These are phyloP conservation scores for Myzus persicae DNA, from an alignment of 1,140 invertebrate genomes.

Conservation along the genomic window DNA sequence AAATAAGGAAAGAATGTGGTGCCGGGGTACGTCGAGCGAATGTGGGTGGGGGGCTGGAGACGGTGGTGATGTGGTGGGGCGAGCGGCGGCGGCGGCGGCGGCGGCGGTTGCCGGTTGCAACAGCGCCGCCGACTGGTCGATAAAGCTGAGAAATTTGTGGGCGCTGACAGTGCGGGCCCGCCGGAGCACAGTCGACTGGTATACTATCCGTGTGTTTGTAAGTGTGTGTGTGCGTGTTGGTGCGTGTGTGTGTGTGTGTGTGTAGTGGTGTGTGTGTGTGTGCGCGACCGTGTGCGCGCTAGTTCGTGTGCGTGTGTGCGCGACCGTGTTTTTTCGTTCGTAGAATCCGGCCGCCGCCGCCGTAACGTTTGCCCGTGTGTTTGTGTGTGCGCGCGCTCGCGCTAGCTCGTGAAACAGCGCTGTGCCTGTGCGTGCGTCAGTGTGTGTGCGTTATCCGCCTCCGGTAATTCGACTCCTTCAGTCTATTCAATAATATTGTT, in stretches of 20 bases:
- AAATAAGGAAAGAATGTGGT: conserved; percentile 48
- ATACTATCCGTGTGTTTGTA: background rate
- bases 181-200: conserved; percentile 53
- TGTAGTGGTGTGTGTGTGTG: background rate
- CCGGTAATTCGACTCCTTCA: conserved; percentile 56
- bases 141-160: conserved; percentile 59
- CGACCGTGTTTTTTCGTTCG: conserved; percentile 30
- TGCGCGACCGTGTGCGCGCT: background rate
- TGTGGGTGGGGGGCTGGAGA: background rate
- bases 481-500: conserved; percentile 53
- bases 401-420: background rate
- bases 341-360: conserved; percentile 37
- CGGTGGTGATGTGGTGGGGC: background rate
- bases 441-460: conserved; percentile 57
- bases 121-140: conserved; percentile 57
- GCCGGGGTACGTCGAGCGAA: conserved; percentile 11
- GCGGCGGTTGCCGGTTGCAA: conserved; percentile 57
- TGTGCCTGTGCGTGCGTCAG: conserved; percentile 48
- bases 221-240: too few species aligned
- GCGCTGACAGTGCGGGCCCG: conserved; percentile 58
- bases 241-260: background rate
- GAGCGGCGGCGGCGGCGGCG: background rate
- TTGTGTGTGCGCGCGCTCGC: conserved; percentile 2
- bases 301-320: background rate
- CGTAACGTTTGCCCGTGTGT: background rate